Conservation (phyloP, 1,140 invertebrate species). For the Patella vulgata region DNA sequence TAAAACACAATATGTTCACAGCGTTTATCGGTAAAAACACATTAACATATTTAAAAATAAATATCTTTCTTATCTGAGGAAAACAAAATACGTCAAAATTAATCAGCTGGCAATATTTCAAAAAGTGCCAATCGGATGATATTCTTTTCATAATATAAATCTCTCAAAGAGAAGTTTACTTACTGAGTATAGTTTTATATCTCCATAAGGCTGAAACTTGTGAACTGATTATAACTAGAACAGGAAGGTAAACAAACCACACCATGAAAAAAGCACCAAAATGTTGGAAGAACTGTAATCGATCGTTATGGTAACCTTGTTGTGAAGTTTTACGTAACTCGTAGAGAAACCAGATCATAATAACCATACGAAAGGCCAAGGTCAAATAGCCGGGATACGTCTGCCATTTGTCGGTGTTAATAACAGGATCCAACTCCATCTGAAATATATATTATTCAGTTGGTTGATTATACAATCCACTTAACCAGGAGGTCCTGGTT, state of each 20-base stretch:
- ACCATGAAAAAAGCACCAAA: slow-evolving; percentile 97
- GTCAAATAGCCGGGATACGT: slow-evolving; percentile 96
- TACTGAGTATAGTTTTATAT: slow-evolving; percentile 92
- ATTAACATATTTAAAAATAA: too few species aligned
- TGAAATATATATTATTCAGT: slow-evolving; percentile 62
- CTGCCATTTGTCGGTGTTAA: slow-evolving; percentile 96
- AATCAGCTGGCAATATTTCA: too few species aligned
- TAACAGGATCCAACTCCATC: slow-evolving; percentile 90
- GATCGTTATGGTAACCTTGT: slow-evolving; percentile 72
- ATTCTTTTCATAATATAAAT: too few species aligned
- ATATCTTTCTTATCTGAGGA: too few species aligned
- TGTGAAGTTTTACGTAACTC: slow-evolving; percentile 76
- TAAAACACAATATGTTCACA: too few species aligned
- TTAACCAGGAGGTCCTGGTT: too few species aligned
- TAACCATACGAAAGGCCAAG: slow-evolving; percentile 83
- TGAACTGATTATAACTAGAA: slow-evolving; percentile 91
- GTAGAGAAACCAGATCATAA: slow-evolving; percentile 95
- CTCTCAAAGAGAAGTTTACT: too few species aligned
- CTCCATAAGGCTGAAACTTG: slow-evolving; percentile 95
- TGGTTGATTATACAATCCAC: too few species aligned
- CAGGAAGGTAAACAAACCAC: slow-evolving; percentile 97
- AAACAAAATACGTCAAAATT: too few species aligned
- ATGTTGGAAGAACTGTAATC: slow-evolving; percentile 92
- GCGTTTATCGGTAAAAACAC: too few species aligned
- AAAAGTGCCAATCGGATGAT: too few species aligned